Conservation (phyloP, 2,888 invertebrate genomes). For the Epirrita christyi region DNA sequence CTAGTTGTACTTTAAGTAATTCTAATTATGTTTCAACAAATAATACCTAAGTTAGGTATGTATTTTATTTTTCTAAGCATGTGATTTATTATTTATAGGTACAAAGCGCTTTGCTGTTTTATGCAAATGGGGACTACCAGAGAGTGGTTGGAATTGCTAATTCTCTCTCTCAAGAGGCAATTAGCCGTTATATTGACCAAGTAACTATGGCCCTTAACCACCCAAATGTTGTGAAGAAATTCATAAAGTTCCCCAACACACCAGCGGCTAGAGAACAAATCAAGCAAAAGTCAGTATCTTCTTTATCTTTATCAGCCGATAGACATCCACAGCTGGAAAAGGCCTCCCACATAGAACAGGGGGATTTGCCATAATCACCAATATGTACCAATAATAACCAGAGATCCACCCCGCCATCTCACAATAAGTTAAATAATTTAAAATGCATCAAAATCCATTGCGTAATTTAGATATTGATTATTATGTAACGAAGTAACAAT, state of each 20-base stretch:
- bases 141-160: slow-evolving; percentile 1
- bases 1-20: too few species aligned
- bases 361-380: neutral
- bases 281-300: neutral
- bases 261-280: slow-evolving; percentile 1
- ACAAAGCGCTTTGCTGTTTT: neutral
- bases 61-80: too few species aligned
- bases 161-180: neutral
- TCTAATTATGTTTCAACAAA: too few species aligned
- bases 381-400: neutral
- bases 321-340: too few species aligned
- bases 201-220: neutral
- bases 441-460: neutral
- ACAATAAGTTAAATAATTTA: too few species aligned
- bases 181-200: neutral
- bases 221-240: neutral
- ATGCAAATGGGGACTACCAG: neutral
- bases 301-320: too few species aligned
- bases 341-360: too few species aligned
- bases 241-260: neutral
- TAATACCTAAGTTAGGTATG: too few species aligned
- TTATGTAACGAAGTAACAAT: neutral
- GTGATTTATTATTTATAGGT: slow-evolving; percentile 3
- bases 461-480: neutral
- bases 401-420: too few species aligned